Conservation (phyloP, 2,113 vertebrate species). For the Orientallactaga bullata region DNA sequence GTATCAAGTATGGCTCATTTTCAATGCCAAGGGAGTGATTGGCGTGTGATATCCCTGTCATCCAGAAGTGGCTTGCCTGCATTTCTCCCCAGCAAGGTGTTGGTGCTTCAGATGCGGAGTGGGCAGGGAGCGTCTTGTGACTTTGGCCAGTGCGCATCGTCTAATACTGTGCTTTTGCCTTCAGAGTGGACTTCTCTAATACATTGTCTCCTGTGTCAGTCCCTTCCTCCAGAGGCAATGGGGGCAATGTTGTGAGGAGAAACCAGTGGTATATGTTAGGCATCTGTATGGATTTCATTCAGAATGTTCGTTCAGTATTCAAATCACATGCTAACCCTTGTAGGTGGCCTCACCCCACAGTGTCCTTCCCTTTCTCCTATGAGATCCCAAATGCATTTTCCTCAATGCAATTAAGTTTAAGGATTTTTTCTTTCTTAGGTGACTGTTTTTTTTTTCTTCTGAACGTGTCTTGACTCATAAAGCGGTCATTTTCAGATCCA, state of each 20-base stretch:
- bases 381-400: neutral
- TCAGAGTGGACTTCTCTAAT: neutral
- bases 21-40: neutral
- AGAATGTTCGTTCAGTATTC: neutral
- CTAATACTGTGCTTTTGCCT: neutral
- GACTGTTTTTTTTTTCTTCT: neutral
- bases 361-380: neutral
- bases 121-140: neutral
- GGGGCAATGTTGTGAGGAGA: neutral
- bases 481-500: constrained; percentile 9
- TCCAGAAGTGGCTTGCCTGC: neutral
- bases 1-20: neutral
- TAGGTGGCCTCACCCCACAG: neutral
- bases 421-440: neutral
- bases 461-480: neutral
- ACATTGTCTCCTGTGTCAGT: neutral
- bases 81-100: rapidly evolving
- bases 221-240: neutral
- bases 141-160: too few species aligned
- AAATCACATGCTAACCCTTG: constrained; percentile 24
- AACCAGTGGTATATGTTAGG: neutral
- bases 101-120: rapidly evolving
- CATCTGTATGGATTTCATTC: neutral
- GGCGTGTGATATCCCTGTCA: rapidly evolving
- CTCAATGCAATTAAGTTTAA: constrained; percentile 3